Evolutionary conservation across 1,140 invertebrate genomes (phyloP), one percentile per base, ranked within the genome.

Genomic region (Ctenoplectra terminalis): DNA sequence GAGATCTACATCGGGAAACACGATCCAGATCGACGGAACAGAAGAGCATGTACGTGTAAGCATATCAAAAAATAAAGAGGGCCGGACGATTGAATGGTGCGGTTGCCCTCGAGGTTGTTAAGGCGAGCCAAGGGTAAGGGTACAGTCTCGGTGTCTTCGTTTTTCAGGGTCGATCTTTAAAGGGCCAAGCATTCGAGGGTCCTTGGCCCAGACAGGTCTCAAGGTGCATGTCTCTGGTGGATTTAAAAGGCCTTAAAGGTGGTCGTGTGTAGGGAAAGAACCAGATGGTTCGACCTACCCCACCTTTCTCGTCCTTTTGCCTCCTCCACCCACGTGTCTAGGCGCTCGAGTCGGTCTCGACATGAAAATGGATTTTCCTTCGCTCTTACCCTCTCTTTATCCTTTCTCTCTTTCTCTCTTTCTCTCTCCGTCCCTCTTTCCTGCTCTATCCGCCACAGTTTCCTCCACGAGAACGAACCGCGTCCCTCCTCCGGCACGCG

Each of bases 151-250:
- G 70, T 84, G 85, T 87, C 86, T 87, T 87, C 73, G 86, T 69
- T 74, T n/a, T n/a, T 69, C 82, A 80, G 87, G 80, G 79, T 84
- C 82, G 83, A 84, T 78, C 56, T 91, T 91, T 90, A 91, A 91
- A 90, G 88, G 85, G 88, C 87, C 63, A 29, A 64, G 69, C 70
- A 74, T 74, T 83, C 72, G 75, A 89, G 90, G 89, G 89, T 90
- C 89, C 90, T 91, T 88, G 89, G 87, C 86, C 87, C 46, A 78
- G 83, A 86, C 89, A 90, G 92, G 90, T 91, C 90, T 91, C 90
- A 90, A 91, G 90, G 91, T 91, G 90, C 90, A 87, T 88, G 85
- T 91, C 90, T 89, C 83, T 76, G 88, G 87, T 85, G 75, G 84
- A 85, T 91, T 92, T 92, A 91, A 92, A 92, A 90, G 88, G 86